A percentile compares a stretch with the other conserved stretches of the same genome.
These are phyloP conservation scores for Eutrigla gurnardus DNA, from an alignment of 2,797 vertebrate species.

Conservation along the genomic window DNA sequence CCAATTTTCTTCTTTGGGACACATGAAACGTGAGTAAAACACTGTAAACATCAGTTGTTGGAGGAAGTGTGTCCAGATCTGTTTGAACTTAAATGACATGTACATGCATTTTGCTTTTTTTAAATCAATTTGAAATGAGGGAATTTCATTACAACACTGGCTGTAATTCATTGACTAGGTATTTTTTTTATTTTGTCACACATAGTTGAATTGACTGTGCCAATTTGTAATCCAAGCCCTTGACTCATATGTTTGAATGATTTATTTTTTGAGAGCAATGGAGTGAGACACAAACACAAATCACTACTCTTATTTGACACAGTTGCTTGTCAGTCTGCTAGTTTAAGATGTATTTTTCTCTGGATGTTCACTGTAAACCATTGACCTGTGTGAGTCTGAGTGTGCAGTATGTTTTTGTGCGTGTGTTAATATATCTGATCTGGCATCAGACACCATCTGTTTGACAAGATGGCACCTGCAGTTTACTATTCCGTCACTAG, in stretches of 20 bases:
- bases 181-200: neutral
- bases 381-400: conserved; percentile 2
- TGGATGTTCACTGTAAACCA: neutral
- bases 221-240: neutral
- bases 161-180: neutral
- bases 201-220: neutral
- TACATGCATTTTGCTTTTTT: neutral
- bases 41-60: neutral
- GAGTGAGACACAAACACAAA: neutral
- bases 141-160: neutral
- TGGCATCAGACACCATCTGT: conserved; percentile 44
- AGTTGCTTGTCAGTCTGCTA: neutral
- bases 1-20: conserved; percentile 99
- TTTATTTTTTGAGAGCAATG: neutral
- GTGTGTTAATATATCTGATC: conserved; percentile 46
- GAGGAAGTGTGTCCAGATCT: neutral
- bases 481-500: conserved; percentile 62
- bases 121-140: accelerated
- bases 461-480: conserved; percentile 60
- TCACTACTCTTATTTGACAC: neutral
- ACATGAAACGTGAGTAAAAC: conserved; percentile 94
- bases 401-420: conserved; percentile 38
- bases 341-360: neutral
- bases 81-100: neutral
- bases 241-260: conserved; percentile 1